Percentiles rank a stretch among this genome's conserved stretches.
phyloP scores from a whole-genome alignment of 2,113 vertebrate genomes.

The Herpailurus yagouaroundi region DNA sequence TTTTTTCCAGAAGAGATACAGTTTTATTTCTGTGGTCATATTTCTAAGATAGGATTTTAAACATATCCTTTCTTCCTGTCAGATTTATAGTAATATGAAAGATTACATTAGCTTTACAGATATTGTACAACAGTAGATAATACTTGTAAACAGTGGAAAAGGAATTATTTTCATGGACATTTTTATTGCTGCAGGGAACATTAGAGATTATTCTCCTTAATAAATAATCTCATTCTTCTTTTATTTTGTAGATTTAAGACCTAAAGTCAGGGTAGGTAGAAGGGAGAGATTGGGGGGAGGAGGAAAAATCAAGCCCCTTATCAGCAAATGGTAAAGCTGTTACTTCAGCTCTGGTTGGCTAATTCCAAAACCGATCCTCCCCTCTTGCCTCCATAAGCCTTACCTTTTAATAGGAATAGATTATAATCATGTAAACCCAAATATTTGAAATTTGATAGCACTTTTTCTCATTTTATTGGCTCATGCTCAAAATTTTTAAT shows the following conservation, averaged over 20 bases:
- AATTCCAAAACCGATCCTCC: neutral
- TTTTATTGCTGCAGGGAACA: neutral
- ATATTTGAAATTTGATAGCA: neutral
- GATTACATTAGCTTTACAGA: neutral
- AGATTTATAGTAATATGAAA: neutral
- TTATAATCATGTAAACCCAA: neutral
- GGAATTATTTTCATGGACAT: neutral
- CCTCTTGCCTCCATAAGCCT: accelerated
- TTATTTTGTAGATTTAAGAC: neutral
- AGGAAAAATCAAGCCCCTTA: neutral
- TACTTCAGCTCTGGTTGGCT: neutral
- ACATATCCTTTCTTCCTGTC: neutral
- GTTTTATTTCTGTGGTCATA: neutral
- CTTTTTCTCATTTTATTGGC: neutral
- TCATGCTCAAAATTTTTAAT: neutral
- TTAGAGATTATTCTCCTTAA: neutral
- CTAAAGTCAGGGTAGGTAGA: neutral
- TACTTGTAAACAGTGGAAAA: neutral
- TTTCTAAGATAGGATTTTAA: conserved; percentile 28
- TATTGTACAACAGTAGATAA: neutral
- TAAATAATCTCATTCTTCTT: neutral
- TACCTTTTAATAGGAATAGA: neutral
- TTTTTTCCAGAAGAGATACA: neutral
- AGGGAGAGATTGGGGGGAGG: neutral
- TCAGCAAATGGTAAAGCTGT: neutral